phyloP scores from a whole-genome alignment of 2,888 invertebrate species.

The Ornithoptera priamus region DNA sequence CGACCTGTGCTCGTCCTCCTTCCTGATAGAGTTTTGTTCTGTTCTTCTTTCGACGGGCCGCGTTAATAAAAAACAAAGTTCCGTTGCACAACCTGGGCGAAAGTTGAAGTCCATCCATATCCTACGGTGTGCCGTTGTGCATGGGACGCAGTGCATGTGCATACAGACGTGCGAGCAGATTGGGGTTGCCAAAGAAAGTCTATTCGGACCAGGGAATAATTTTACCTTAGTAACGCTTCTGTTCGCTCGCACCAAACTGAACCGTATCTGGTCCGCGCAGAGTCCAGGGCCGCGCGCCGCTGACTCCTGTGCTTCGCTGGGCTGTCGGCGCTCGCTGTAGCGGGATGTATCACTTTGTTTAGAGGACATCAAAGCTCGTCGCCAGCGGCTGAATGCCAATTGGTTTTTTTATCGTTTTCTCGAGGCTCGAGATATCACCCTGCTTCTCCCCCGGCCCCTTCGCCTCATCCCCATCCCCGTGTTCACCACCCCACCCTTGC shows the following conservation, averaged over 20 bases:
- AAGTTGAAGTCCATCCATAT: too few species aligned
- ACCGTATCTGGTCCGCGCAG: neutral
- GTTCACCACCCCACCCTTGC: constrained; percentile 7
- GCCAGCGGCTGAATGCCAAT: constrained; percentile 60
- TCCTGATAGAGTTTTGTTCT: too few species aligned
- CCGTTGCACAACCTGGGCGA: too few species aligned
- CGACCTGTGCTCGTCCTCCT: too few species aligned
- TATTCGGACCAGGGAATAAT: constrained; percentile 13
- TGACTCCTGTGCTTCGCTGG: constrained; percentile 18
- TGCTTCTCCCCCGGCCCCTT: neutral
- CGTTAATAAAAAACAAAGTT: too few species aligned
- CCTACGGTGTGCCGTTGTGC: too few species aligned
- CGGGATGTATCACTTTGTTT: constrained; percentile 32
- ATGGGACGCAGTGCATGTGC: too few species aligned
- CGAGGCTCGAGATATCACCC: constrained; percentile 47
- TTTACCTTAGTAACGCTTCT: constrained; percentile 2
- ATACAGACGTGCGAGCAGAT: neutral
- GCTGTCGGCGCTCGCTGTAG: constrained; percentile 20
- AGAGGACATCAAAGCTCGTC: constrained; percentile 56
- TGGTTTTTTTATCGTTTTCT: constrained; percentile 68
- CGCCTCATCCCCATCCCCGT: constrained; percentile 18
- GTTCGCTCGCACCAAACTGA: neutral
- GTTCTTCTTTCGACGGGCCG: too few species aligned
- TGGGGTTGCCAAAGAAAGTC: constrained; percentile 13
- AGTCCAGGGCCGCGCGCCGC: constrained; percentile 6